Base-by-base conservation (phyloP, 2,113 vertebrate genomes). In the Apaloderma vittatum region DNA sequence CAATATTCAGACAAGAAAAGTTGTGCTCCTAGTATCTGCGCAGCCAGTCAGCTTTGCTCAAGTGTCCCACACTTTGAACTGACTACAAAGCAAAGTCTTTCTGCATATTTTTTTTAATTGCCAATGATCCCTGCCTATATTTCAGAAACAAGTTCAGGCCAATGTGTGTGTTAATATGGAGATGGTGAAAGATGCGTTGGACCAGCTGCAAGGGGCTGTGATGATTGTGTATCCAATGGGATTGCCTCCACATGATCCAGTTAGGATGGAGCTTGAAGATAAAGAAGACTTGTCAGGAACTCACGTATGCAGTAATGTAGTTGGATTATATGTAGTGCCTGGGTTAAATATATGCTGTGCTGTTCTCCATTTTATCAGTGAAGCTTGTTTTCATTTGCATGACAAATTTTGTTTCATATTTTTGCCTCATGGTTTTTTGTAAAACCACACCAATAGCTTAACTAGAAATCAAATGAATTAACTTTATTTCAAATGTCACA, bases 191-290 rank as follows among this genome's bases (percentile, higher is more conserved):
- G 99, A 99, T 15, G 99, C 99, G 2, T 46, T 99, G 94, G 99
- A 99, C 95, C 99, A 99, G 97, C 98, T 99, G 9, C 98, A 98
- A 66, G 99, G 99, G 17, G 99, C 99, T 0, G 98, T 99, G 55
- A 99, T 98, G 98, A 99, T 99, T 12, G 99, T 99, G 27, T 99
- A 99, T 91, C 99, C 99, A 21, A 99, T 99, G 99, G 99, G 99
- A 34, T 94, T 99, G 84, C 99, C 99, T 29, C 99, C 99, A 7
- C 98, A 99, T 3, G 99, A 99, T 89, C 99, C 99, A 24, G 95
- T 99, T 93, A 98, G 98, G 90, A 98, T 99, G 98, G 99, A 99
- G 94, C 96, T 99, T 46, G 99, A 99, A 94, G 96, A 99, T 70
- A 98, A 97, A 87, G 99, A 99, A 96, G 99, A 99, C 65, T 96